These are phyloP conservation scores for Periphyllus acericola DNA, from an alignment of 2,888 invertebrate species.

Conservation along the genomic window DNA sequence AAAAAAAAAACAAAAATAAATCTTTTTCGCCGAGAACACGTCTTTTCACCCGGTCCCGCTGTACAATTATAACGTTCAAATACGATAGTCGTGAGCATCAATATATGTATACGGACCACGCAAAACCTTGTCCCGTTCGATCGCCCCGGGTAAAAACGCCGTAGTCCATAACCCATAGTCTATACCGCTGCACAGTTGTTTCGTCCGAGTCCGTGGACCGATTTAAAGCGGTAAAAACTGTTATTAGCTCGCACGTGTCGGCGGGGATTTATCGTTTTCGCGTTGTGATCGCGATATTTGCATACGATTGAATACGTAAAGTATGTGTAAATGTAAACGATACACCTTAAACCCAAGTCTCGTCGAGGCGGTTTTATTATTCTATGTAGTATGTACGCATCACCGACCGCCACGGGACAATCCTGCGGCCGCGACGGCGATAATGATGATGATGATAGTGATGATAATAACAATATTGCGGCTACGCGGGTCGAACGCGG, in stretches of 20 bases:
- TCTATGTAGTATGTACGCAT: too few relatives aligned
- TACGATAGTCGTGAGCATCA: constrained; percentile 12
- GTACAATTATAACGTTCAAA: background rate
- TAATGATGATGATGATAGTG: too few relatives aligned
- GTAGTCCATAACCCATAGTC: too few relatives aligned
- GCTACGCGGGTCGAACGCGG: background rate
- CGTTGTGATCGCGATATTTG: background rate
- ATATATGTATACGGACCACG: background rate
- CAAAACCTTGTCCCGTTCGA: background rate
- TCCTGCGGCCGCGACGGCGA: background rate
- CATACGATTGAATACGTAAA: background rate
- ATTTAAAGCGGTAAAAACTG: constrained; percentile 10
- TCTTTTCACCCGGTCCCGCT: too few relatives aligned
- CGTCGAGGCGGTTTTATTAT: too few relatives aligned
- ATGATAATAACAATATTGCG: too few relatives aligned
- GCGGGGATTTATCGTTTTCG: constrained; percentile 22
- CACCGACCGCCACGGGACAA: background rate
- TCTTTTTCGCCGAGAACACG: background rate
- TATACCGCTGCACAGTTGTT: too few relatives aligned
- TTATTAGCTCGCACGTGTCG: background rate
- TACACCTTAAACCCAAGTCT: too few relatives aligned
- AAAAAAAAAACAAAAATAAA: background rate
- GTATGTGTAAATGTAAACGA: background rate
- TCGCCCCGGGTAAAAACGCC: background rate
- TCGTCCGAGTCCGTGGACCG: background rate